A percentile compares a stretch with the other conserved stretches of the same genome.
Conservation (phyloP, 1,140 invertebrate species). For the Diplogasteroides magnus region DNA sequence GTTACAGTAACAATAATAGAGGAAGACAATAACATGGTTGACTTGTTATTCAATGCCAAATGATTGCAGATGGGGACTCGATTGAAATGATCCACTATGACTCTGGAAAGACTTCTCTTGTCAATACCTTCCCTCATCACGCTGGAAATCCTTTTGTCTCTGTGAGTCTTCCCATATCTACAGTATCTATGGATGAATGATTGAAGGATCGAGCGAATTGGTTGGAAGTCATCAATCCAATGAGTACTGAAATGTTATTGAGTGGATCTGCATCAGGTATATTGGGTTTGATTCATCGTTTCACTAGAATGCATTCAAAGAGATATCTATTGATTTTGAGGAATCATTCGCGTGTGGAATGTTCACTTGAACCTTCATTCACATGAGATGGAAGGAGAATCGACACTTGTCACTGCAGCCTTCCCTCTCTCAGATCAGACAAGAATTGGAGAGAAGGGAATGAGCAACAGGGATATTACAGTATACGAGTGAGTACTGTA, state of each 20-base stretch:
- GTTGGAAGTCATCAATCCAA: not conserved
- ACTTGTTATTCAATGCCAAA: slow-evolving; percentile 39
- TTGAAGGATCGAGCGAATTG: not conserved
- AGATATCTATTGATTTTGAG: too few species aligned
- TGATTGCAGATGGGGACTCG: too few species aligned
- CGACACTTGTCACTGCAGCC: slow-evolving; percentile 43
- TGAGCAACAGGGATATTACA: slow-evolving; percentile 32
- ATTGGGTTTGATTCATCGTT: too few species aligned
- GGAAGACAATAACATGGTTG: slow-evolving; percentile 42
- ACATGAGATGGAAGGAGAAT: slow-evolving; percentile 3
- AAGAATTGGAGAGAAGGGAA: slow-evolving; percentile 23
- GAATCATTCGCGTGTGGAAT: not conserved
- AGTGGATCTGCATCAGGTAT: not conserved
- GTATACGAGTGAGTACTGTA: slow-evolving; percentile 45
- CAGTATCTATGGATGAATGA: too few species aligned
- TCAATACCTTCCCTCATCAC: not conserved
- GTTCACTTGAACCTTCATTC: slow-evolving; percentile 1
- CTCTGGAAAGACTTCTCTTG: not conserved
- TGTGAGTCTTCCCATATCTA: too few species aligned
- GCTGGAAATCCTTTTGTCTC: too few species aligned
- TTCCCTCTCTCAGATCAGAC: slow-evolving; percentile 42
- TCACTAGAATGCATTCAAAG: too few species aligned
- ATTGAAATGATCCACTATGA: not conserved
- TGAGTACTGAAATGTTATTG: not conserved
- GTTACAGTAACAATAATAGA: too few species aligned